Base-by-base conservation (phyloP, 1,140 invertebrate genomes). In the Laupala kohalensis region DNA sequence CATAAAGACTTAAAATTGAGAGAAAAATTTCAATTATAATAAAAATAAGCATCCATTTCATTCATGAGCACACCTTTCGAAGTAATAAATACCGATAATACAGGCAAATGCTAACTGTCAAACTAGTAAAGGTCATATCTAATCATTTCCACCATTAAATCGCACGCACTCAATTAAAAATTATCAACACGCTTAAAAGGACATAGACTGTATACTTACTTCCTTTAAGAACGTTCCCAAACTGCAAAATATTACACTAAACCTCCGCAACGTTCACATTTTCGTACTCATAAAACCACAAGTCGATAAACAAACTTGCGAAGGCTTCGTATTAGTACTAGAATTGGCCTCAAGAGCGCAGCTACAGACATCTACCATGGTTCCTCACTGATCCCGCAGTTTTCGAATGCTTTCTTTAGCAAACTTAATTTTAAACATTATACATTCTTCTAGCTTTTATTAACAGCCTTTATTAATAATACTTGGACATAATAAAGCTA, bases 271-370 rank as follows among this genome's bases (percentile, higher is more conserved):
- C 19, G 23, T 29, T 29, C 28, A 68, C 28, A 68, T 68, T 68
- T 68, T 68, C 12, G 27, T 68, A 4, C 28, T 68, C 67, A 23
- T 37, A 68, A 68, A 68, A 68, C 28, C 67, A 30, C 67, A 37
- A 68, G 67, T 68, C 67, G 29, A 68, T 68, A 68, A 37, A 68
- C 67, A 68, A 68, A 68, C 67, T 53, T 53, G 37, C 37, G 19
- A 13, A 53, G 37, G 19, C 37, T 9, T 53, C 37, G 37, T 13
- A 9, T 53, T 53, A 53, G 37, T 53, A 13, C 37, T 53, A 9
- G 19, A 53, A 13, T 13, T 53, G 9, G 9, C 9, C 37, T 53
- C 9, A 53, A 53, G 37, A 53, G 37, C 9, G 37, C 37, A 53
- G 37, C 9, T 53, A 13, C 19, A 19, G 19, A 53, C 37, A 53